Percentiles rank a stretch among this genome's conserved stretches.
Evolutionary conservation across 2,797 vertebrate genomes (phyloP).

Genomic region (Nyctibius grandis): DNA sequence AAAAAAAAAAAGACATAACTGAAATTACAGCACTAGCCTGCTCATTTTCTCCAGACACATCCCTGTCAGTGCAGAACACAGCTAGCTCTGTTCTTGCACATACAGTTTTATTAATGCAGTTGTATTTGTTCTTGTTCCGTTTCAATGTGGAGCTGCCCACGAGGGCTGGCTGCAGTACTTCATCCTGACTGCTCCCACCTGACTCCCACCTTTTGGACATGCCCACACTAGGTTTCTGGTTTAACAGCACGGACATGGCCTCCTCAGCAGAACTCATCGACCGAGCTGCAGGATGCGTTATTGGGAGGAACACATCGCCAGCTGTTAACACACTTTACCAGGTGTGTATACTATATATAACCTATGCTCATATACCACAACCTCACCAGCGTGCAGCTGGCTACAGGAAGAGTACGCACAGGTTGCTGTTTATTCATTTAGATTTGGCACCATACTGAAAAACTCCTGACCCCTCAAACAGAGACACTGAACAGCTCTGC

Average conservation of each 20-base stretch:
- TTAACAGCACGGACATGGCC: background rate
- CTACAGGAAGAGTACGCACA: background rate
- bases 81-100: background rate
- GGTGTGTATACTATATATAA: background rate
- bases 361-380: background rate
- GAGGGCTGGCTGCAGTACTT: background rate
- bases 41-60: background rate
- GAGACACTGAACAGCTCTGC: background rate
- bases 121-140: background rate
- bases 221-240: background rate
- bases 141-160: accelerated
- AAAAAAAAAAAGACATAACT: background rate
- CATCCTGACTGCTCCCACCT: background rate
- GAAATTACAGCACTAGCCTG: background rate
- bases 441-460: background rate
- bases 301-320: background rate
- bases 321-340: background rate
- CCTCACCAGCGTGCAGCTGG: accelerated
- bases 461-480: background rate
- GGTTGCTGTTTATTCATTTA: background rate
- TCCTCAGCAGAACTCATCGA: background rate
- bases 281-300: background rate
- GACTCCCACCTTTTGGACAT: accelerated
- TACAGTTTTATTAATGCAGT: too few species aligned
- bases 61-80: background rate